phyloP scores from a whole-genome alignment of 1,140 invertebrate genomes.

The Rhizoglyphus robini region DNA sequence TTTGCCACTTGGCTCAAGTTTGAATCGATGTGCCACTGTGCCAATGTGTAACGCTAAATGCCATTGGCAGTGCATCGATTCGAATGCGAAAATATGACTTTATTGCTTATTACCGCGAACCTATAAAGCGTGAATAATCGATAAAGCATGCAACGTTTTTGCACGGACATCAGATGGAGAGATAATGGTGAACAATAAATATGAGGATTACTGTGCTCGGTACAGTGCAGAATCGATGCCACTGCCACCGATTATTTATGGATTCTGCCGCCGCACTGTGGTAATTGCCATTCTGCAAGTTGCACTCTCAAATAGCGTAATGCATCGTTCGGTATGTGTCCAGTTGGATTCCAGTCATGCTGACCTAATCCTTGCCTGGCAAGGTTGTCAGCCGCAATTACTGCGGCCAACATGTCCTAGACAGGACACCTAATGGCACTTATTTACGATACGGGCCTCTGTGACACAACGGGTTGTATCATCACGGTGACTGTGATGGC shows the following conservation, averaged over 20 bases:
- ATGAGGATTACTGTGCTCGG: neutral
- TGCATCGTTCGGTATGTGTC: neutral
- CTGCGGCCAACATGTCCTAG: too few relatives aligned
- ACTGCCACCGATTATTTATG: neutral
- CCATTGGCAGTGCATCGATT: too few relatives aligned
- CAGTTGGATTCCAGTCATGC: neutral
- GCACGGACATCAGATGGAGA: neutral
- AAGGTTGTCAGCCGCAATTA: too few relatives aligned
- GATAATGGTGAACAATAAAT: conserved; percentile 5
- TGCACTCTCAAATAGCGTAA: neutral
- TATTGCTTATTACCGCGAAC: neutral
- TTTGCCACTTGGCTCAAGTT: neutral
- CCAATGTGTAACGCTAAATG: too few relatives aligned
- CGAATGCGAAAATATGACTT: conserved; percentile 4
- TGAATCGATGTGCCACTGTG: neutral
- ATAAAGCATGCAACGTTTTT: neutral
- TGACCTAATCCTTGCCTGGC: neutral
- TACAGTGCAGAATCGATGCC: neutral
- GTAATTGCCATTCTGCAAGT: neutral
- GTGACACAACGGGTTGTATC: too few relatives aligned
- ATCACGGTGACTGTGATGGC: too few relatives aligned
- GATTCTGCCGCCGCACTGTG: neutral
- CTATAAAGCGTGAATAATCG: conserved; percentile 5
- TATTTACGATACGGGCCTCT: too few relatives aligned
- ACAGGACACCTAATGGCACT: too few relatives aligned